Base-by-base conservation (phyloP, 2,113 vertebrate species). In the Phyllopteryx taeniolatus region DNA sequence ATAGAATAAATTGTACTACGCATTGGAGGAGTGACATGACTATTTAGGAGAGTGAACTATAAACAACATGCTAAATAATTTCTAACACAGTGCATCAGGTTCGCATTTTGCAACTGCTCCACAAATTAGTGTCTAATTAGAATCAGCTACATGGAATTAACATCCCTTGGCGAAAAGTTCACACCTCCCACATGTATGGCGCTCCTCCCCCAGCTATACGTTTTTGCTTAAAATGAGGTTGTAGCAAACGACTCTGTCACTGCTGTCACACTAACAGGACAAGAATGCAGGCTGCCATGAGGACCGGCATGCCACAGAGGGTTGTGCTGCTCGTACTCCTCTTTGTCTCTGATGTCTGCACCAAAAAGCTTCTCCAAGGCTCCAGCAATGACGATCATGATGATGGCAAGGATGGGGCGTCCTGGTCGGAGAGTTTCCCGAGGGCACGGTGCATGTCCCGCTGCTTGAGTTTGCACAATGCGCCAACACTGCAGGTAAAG, bases 401-500 rank as follows among this genome's bases (percentile, higher is more conserved):
- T 11, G 59, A 15, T 56, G 90, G 92, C 20, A 72, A 72, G 8
- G 91, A 89, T 76, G 94, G 94, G 5, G 93, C 93, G 71, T 82
- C 87, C 54, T 82, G 82, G 85, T 87, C 88, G 72, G 84, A 86
- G 72, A 90, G 91, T 43, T 81, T 95, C 14, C 91, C 83, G 79
- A 83, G 91, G 70, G 95, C 94, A 70, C 89, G 95, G 87, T 97
- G 95, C 81, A 88, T 93, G 62, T 93, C 96, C 81, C 92, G 96
- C 82, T 97, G 96, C 87, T 94, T 97, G 62, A 94, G 95, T 74
- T 84, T 97, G 76, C 94, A 95, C 90, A 92, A 93, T 81, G 94
- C 94, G 0, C 67, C 67, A 0, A 68, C 81, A 91, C 93, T 93
- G 89, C 83, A 86, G 85, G 87, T 91, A 72, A 71, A 43, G 35